These are phyloP conservation scores for Clarias platycephalus DNA, from an alignment of 2,797 vertebrate species.

Conservation along the genomic window DNA sequence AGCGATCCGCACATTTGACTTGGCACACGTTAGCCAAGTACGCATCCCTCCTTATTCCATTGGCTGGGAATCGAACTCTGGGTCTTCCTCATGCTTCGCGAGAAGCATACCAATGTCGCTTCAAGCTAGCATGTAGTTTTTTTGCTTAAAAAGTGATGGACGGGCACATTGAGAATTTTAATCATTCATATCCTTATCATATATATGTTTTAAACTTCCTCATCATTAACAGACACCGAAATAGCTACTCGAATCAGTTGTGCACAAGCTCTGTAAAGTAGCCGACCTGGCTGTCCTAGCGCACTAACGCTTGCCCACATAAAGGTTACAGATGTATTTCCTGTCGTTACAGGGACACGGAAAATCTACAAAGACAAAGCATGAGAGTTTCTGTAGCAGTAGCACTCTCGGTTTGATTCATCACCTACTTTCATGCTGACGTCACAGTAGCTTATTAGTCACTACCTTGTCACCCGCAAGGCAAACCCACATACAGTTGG, in stretches of 20 bases:
- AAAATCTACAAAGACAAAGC: conserved; percentile 47
- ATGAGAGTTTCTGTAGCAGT: conserved; percentile 41
- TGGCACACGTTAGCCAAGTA: no score
- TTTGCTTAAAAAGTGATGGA: no score
- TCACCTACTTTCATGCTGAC: conserved; percentile 48
- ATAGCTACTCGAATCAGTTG: conserved; percentile 13
- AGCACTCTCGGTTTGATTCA: conserved; percentile 57
- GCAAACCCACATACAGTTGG: conserved; percentile 17
- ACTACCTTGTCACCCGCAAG: conserved; percentile 24
- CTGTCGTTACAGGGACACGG: conserved; percentile 50
- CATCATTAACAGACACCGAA: background rate
- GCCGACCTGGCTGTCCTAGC: conserved; percentile 7
- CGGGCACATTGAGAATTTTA: no score
- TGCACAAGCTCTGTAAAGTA: conserved; percentile 27
- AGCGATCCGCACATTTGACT: no score
- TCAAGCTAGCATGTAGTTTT: no score
- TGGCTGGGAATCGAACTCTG: no score
- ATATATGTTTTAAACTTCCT: no score
- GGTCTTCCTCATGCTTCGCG: no score
- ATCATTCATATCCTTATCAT: no score
- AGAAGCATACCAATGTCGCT: no score
- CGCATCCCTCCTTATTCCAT: no score
- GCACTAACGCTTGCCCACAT: conserved; percentile 29
- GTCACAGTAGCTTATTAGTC: conserved; percentile 33
- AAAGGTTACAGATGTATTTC: conserved; percentile 56